phyloP scores from a whole-genome alignment of 2,888 invertebrate species.

The Osmoderma eremita region DNA sequence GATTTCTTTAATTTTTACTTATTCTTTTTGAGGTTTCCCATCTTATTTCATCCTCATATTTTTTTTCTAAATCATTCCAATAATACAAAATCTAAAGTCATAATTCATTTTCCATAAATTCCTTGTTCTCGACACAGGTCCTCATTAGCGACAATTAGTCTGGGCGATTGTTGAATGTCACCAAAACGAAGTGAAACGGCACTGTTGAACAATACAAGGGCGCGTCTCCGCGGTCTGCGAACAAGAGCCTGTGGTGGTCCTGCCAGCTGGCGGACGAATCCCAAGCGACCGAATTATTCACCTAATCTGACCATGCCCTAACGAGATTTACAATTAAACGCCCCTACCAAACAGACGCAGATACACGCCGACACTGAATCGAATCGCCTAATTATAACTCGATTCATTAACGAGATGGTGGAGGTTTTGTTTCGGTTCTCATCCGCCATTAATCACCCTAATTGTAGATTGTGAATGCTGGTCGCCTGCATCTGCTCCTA shows the following conservation, averaged over 20 bases:
- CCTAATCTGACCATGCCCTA: conserved; percentile 39
- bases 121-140: too few species aligned
- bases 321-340: conserved; percentile 39
- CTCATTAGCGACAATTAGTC: background rate
- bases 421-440: conserved; percentile 35
- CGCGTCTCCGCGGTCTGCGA: background rate
- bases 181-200: conserved; percentile 11
- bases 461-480: conserved; percentile 30
- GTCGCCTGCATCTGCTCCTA: conserved; percentile 9
- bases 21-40: too few species aligned
- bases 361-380: conserved; percentile 34
- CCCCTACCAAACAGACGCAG: conserved; percentile 33
- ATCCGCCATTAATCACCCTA: conserved; percentile 25
- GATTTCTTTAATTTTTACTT: too few species aligned
- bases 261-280: conserved; percentile 13
- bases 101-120: too few species aligned
- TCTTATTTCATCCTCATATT: too few species aligned
- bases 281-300: conserved; percentile 37
- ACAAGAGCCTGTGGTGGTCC: conserved; percentile 16
- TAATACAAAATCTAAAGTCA: too few species aligned
- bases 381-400: conserved; percentile 39
- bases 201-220: conserved; percentile 14
- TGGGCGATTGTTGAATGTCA: background rate
- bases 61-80: too few species aligned
- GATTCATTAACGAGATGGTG: conserved; percentile 39